These are phyloP conservation scores for Sciurus vulgaris DNA, from an alignment of 2,797 vertebrate species.

Conservation along the genomic window DNA sequence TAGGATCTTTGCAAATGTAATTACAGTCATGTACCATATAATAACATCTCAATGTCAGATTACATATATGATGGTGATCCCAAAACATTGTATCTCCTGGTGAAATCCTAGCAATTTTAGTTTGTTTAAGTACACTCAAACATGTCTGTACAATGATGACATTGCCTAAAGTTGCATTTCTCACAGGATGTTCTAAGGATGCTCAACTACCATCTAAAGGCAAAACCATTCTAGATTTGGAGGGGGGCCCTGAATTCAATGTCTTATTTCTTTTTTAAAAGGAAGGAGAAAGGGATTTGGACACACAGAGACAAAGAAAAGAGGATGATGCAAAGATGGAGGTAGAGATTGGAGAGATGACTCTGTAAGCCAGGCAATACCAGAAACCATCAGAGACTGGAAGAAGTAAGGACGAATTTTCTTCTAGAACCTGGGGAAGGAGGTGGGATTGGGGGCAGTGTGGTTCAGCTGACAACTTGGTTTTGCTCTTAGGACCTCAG, in stretches of 20 bases:
- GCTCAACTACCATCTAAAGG: neutral
- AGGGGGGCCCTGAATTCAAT: neutral
- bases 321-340: neutral
- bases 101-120: neutral
- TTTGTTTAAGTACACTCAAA: neutral
- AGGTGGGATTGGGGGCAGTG: too few species aligned
- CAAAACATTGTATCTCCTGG: neutral
- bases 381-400: neutral
- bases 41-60: neutral
- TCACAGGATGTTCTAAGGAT: neutral
- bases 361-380: neutral
- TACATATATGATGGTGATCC: neutral
- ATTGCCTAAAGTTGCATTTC: neutral
- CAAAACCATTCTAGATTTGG: constrained; percentile 20
- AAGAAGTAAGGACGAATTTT: neutral
- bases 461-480: neutral
- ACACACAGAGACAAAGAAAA: neutral
- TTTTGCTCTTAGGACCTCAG: neutral
- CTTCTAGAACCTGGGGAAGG: neutral
- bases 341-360: neutral
- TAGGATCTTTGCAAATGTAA: neutral
- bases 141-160: neutral
- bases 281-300: neutral
- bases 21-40: neutral
- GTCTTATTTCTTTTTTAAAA: neutral